Percentiles rank a stretch among this genome's conserved stretches.
phyloP scores from a whole-genome alignment of 2,113 vertebrate genomes.

The Hydrochoerus hydrochaeris region DNA sequence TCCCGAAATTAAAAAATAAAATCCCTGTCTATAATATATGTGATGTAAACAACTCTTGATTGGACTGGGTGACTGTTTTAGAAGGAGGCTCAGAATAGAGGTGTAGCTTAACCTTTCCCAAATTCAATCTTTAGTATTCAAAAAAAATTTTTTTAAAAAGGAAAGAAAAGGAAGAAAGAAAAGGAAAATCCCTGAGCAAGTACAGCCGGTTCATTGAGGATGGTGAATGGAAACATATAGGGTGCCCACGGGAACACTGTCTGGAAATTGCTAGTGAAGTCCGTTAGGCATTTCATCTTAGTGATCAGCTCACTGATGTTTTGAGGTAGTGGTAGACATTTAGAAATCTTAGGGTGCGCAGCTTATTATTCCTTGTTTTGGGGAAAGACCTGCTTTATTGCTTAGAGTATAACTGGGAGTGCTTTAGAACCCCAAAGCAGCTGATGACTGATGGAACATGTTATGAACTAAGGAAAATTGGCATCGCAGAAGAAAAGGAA shows the following conservation, averaged over 20 bases:
- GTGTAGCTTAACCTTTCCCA: background rate
- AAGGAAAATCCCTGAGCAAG: background rate
- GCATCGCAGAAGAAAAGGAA: background rate
- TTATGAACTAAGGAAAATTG: background rate
- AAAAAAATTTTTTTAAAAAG: background rate
- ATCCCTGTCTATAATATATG: background rate
- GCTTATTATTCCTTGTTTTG: background rate
- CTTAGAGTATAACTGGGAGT: background rate
- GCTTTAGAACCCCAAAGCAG: background rate
- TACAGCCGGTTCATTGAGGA: background rate
- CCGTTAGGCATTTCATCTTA: background rate
- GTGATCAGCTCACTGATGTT: background rate
- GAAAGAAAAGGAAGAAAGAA: background rate
- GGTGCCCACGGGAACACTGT: background rate
- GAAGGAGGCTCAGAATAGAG: background rate
- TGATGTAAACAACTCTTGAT: slow-evolving; percentile 38
- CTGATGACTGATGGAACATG: background rate
- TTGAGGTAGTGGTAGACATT: background rate
- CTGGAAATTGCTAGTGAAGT: background rate
- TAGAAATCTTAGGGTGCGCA: background rate
- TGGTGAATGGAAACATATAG: background rate
- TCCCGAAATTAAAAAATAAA: slow-evolving; percentile 23
- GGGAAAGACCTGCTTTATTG: background rate
- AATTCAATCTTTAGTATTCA: background rate
- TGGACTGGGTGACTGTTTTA: background rate